Percentiles rank a stretch among this genome's conserved stretches.
Conservation (phyloP, 2,888 invertebrate genomes). For the Noctua pronuba region DNA sequence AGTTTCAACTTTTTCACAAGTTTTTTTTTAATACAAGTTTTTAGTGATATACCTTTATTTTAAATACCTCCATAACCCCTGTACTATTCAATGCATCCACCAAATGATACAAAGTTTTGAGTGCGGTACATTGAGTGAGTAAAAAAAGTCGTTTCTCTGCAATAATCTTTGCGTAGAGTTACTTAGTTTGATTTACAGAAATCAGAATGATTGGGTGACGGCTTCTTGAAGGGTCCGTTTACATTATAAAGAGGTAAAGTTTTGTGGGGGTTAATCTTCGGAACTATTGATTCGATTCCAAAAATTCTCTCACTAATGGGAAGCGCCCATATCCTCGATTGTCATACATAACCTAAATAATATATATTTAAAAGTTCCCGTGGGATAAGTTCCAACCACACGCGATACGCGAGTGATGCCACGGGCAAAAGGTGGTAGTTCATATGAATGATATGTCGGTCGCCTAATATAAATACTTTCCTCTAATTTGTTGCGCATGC, state of each 20-base stretch:
- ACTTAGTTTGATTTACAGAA: no score
- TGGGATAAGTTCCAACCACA: not conserved
- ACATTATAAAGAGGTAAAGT: not conserved
- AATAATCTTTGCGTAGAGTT: no score
- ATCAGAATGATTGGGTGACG: no score
- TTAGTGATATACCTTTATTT: no score
- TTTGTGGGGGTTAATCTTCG: not conserved
- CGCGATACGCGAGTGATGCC: not conserved
- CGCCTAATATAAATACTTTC: conserved; percentile 25
- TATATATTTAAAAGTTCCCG: not conserved
- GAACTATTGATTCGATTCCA: not conserved
- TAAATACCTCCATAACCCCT: no score
- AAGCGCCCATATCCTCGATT: not conserved
- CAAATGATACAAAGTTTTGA: no score
- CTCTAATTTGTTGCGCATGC: conserved; percentile 14
- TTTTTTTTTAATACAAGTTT: no score
- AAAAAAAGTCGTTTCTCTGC: no score
- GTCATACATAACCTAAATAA: not conserved
- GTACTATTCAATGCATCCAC: no score
- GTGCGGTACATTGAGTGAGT: no score
- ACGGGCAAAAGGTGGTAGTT: not conserved
- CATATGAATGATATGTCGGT: conserved; percentile 1
- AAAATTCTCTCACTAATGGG: not conserved
- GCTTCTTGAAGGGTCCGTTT: no score
- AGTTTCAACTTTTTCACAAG: no score